Base-by-base conservation (phyloP, 2,113 vertebrate species). In the Neopipo cinnamomea region DNA sequence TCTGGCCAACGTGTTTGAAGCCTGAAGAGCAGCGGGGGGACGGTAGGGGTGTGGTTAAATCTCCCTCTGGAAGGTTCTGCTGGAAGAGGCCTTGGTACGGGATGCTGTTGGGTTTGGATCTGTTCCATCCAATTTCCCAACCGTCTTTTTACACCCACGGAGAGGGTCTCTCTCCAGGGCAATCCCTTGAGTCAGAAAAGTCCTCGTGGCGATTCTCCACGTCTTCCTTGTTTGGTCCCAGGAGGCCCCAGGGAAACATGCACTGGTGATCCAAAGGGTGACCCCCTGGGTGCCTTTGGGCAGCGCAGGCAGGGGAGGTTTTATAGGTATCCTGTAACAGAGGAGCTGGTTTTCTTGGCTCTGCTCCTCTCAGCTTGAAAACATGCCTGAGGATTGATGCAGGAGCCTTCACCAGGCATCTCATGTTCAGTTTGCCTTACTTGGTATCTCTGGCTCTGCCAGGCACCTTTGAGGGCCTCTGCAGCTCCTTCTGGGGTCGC, bases 81-180 rank as follows among this genome's bases (percentile, higher is more conserved):
- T 70, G 63, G 59, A 86, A 93, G 79, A 83, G 56, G 92, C 83
- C 92, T 95, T 93, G 89, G 81, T 95, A 65, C 0, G 0, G 12
- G 68, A 67, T 80, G 72, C 95, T 92, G 47, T 77, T 89, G 76
- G 72, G 52, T 95, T 95, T 83, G 81, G 46, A 61, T 86, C 37
- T 59, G 14, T 46, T 90, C 24, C 15, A 12, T 23, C 11, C 37
- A 8, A 2, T 42, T 86, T 84, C 65, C 65, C 55, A 74, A 2
- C 50, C 21, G 9, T 75, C 50, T 41, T 94, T 47, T 62, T 58
- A 41, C 8, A n/a, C 15, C 5, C 19, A 3, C 4, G 47, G 66
- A 73, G 49, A 52, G 6, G 18, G 13, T 59, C 20, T 85, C 0
- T 0, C 39, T 91, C 58, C 31, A 50, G 46, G 66, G 6, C 5